phyloP scores from a whole-genome alignment of 2,888 invertebrate species.

The Gari tellinella region DNA sequence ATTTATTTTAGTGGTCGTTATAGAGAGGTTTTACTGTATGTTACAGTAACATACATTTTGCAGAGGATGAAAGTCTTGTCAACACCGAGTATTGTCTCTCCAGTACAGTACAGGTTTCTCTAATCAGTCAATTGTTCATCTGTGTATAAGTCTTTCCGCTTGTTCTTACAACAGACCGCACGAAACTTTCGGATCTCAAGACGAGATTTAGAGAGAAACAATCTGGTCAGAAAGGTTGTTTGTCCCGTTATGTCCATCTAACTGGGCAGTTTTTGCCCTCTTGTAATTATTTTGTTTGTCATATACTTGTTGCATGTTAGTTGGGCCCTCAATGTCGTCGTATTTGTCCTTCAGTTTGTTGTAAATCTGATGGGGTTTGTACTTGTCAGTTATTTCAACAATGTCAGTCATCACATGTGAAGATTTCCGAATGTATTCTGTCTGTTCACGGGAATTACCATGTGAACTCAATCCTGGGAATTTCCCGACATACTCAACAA shows the following conservation, averaged over 20 bases:
- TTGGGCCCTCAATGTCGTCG: slow-evolving; percentile 5
- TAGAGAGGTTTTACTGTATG: too few species aligned
- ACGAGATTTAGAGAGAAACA: slow-evolving; percentile 26
- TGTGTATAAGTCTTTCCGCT: slow-evolving; percentile 35
- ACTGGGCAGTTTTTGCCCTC: neutral
- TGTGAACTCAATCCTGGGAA: slow-evolving; percentile 16
- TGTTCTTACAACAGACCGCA: slow-evolving; percentile 21
- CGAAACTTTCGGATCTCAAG: slow-evolving; percentile 18
- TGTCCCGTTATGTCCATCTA: neutral
- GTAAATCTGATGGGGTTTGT: slow-evolving; percentile 19
- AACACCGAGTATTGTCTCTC: slow-evolving; percentile 33
- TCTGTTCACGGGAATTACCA: neutral
- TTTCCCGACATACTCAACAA: slow-evolving; percentile 19
- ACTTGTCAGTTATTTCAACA: slow-evolving; percentile 2
- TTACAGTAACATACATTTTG: too few species aligned
- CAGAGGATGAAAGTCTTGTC: slow-evolving; percentile 45
- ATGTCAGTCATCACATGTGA: slow-evolving; percentile 15
- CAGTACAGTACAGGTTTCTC: slow-evolving; percentile 40
- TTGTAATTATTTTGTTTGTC: slow-evolving; percentile 2
- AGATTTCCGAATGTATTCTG: slow-evolving; percentile 21
- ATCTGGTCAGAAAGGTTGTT: slow-evolving; percentile 35
- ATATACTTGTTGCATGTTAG: neutral
- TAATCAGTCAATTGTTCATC: slow-evolving; percentile 43
- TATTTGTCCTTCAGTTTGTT: slow-evolving; percentile 10
- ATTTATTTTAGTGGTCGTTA: too few species aligned